Conservation (phyloP, 2,888 invertebrate species). For the Tillus elongatus region DNA sequence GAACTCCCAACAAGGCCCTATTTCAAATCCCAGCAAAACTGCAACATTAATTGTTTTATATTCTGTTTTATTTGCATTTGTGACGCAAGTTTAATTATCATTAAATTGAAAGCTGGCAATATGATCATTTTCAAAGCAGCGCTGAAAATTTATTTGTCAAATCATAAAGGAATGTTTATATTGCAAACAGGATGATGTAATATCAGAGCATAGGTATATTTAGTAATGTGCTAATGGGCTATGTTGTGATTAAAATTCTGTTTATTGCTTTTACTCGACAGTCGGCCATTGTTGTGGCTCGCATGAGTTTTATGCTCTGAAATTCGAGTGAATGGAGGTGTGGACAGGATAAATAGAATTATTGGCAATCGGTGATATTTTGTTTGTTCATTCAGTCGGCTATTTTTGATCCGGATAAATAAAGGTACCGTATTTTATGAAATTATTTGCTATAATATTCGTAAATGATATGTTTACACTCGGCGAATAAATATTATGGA, state of each 20-base stretch:
- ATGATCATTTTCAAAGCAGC: constrained; percentile 26
- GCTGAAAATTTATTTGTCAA: constrained; percentile 39
- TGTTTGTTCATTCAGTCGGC: constrained; percentile 39
- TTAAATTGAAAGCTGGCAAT: constrained; percentile 32
- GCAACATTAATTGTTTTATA: constrained; percentile 18
- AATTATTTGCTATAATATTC: too few relatives aligned
- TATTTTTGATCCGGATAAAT: constrained; percentile 39
- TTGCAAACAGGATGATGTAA: constrained; percentile 37
- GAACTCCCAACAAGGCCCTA: too few relatives aligned
- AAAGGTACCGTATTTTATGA: too few relatives aligned
- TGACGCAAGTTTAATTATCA: constrained; percentile 29
- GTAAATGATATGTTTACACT: too few relatives aligned
- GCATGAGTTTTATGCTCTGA: constrained; percentile 37
- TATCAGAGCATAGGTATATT: constrained; percentile 39
- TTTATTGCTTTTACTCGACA: constrained; percentile 38
- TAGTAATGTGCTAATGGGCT: constrained; percentile 43
- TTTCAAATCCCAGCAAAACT: too few relatives aligned
- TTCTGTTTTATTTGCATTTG: constrained; percentile 28
- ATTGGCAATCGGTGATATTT: constrained; percentile 41
- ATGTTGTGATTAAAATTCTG: constrained; percentile 43
- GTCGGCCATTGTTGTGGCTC: constrained; percentile 34
- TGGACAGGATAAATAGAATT: constrained; percentile 40
- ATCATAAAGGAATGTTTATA: constrained; percentile 41
- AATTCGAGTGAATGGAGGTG: constrained; percentile 37
- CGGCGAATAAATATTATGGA: too few relatives aligned